Percentiles rank a stretch among this genome's conserved stretches.
phyloP scores from a whole-genome alignment of 1,140 invertebrate species.

The Gonatopus flavifemur region DNA sequence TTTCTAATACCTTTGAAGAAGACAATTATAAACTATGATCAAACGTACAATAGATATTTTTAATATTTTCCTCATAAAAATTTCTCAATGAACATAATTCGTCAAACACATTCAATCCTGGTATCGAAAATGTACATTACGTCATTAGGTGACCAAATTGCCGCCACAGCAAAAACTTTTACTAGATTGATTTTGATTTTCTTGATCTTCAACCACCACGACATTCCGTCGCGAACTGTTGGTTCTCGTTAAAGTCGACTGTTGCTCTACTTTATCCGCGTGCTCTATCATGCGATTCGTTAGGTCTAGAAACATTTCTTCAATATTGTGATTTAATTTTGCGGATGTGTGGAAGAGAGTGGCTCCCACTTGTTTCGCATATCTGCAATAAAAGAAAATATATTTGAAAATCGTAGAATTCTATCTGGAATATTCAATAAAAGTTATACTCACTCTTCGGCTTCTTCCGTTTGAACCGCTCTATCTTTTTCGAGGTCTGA shows the following conservation, averaged over 20 bases:
- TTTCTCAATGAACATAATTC: no score
- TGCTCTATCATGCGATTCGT: conserved; percentile 69
- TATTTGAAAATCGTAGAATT: conserved; percentile 1
- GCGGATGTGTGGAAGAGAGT: conserved; percentile 94
- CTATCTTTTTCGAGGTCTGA: conserved; percentile 92
- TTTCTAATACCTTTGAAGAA: no score
- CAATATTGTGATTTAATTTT: conserved; percentile 89
- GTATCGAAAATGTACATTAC: no score
- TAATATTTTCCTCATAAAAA: no score
- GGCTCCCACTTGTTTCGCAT: conserved; percentile 90
- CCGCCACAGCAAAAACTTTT: conserved; percentile 52
- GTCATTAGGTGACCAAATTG: no score
- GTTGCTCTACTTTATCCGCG: conserved; percentile 56
- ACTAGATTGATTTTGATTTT: conserved; percentile 37
- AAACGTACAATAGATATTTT: no score
- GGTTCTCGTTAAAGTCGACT: conserved; percentile 55
- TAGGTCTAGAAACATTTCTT: conserved; percentile 89
- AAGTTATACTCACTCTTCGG: conserved; percentile 73
- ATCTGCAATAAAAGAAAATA: conserved; percentile 61
- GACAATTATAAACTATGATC: no score
- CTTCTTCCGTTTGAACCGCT: conserved; percentile 80
- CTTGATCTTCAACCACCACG: conserved; percentile 66
- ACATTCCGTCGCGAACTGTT: conserved; percentile 63
- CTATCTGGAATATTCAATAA: conserved; percentile 1
- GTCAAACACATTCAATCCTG: no score